Conservation (phyloP, 2,888 invertebrate species). For the Zele albiditarsus region DNA sequence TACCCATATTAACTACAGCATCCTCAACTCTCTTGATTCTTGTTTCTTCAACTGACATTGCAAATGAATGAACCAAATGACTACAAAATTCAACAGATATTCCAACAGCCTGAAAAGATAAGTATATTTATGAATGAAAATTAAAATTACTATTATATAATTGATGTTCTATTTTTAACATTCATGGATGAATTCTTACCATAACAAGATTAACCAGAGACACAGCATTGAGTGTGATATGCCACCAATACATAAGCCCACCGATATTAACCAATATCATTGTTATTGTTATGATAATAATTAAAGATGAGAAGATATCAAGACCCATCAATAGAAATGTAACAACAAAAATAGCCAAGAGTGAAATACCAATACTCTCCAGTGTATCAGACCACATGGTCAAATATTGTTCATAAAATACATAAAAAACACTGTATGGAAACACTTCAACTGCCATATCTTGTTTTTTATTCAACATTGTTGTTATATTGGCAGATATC, state of each 20-base stretch:
- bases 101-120: conserved; percentile 86
- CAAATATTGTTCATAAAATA: conserved; percentile 99
- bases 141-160: too few relatives aligned
- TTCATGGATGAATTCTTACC: conserved; percentile 74
- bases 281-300: conserved; percentile 91
- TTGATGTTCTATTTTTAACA: too few relatives aligned
- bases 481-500: conserved; percentile 88
- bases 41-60: conserved; percentile 82
- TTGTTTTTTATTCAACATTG: conserved; percentile 79
- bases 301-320: conserved; percentile 91
- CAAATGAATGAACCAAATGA: conserved; percentile 95
- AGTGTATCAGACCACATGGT: conserved; percentile 95
- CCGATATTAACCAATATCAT: conserved; percentile 96
- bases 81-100: conserved; percentile 99
- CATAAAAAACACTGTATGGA: conserved; percentile 96
- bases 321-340: conserved; percentile 96
- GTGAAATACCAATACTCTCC: conserved; percentile 89
- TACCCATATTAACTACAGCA: conserved; percentile 91
- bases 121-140: conserved; percentile 23
- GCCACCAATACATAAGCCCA: conserved; percentile 98
- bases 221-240: conserved; percentile 95
- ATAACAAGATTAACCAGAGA: conserved; percentile 97
- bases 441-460: conserved; percentile 80
- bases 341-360: conserved; percentile 94
- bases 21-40: conserved; percentile 86